Percentiles rank a stretch among this genome's conserved stretches.
These are phyloP conservation scores for Liasis olivaceus DNA, from an alignment of 2,797 vertebrate species.

Conservation along the genomic window DNA sequence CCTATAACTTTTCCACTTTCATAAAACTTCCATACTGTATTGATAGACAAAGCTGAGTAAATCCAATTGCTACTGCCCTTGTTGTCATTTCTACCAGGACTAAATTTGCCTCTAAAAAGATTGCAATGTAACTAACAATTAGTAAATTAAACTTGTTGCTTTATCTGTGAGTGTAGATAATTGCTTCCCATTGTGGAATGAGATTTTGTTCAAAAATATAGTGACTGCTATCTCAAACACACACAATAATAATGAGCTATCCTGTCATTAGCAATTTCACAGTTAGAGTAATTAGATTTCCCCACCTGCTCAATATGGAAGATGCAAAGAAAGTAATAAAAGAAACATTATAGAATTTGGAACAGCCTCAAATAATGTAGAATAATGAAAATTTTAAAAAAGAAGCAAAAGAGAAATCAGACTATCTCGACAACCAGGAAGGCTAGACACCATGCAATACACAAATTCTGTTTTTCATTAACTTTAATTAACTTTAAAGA, in stretches of 20 bases:
- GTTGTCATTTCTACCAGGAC: not conserved
- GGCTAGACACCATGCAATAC: not conserved
- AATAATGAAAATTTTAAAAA: not conserved
- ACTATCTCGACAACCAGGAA: conserved; percentile 29
- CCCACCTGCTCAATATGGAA: conserved; percentile 6
- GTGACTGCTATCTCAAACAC: not conserved
- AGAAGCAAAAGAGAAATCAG: not conserved
- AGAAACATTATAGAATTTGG: not conserved
- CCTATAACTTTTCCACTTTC: not conserved
- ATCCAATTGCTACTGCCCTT: not conserved
- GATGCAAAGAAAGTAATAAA: conserved; percentile 7
- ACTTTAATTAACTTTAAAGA: conserved; percentile 21
- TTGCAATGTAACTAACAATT: not conserved
- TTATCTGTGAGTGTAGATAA: not conserved
- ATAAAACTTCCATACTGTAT: not conserved
- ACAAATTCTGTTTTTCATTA: conserved; percentile 3
- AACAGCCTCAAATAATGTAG: conserved; percentile 29
- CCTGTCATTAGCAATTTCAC: conserved; percentile 32
- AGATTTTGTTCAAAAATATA: not conserved
- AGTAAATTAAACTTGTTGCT: conserved; percentile 7
- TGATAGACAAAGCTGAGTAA: not conserved
- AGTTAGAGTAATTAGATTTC: conserved; percentile 40
- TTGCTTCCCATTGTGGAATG: not conserved
- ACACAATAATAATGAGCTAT: not conserved
- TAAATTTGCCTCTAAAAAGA: not conserved